These are phyloP conservation scores for Therioaphis trifolii DNA, from an alignment of 2,888 invertebrate genomes.

Conservation along the genomic window DNA sequence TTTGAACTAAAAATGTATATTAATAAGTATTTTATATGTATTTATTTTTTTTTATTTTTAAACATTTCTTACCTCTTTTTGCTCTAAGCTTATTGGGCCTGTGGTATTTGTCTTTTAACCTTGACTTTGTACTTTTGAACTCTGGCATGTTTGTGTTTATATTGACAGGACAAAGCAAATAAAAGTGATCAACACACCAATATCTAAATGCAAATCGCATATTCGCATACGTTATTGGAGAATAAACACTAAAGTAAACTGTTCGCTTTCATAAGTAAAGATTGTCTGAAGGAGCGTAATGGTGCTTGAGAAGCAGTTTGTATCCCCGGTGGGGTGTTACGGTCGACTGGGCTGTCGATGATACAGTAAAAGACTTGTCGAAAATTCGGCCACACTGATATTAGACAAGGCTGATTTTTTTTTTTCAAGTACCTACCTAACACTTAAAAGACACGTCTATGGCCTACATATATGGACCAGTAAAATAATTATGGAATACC, in stretches of 20 bases:
- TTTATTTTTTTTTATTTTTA: too few relatives aligned
- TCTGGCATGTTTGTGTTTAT: conserved; percentile 36
- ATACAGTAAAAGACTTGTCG: conserved; percentile 27
- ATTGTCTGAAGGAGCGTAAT: conserved; percentile 39
- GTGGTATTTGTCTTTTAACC: conserved; percentile 61
- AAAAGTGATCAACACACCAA: conserved; percentile 47
- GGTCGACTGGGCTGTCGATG: conserved; percentile 50
- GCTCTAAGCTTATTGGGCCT: conserved; percentile 54
- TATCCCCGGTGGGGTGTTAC: conserved; percentile 57
- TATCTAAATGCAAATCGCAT: conserved; percentile 51
- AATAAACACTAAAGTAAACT: conserved; percentile 32
- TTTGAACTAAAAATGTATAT: too few relatives aligned
- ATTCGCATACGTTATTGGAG: conserved; percentile 9
- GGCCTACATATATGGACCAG: conserved; percentile 34
- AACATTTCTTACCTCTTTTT: conserved; percentile 48
- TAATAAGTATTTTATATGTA: neutral
- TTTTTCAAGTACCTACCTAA: conserved; percentile 40
- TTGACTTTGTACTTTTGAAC: conserved; percentile 41
- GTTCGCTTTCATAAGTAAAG: conserved; percentile 28
- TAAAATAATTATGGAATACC: neutral
- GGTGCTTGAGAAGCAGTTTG: conserved; percentile 27
- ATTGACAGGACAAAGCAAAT: conserved; percentile 20
- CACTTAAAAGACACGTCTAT: conserved; percentile 19
- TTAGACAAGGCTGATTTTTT: conserved; percentile 55
- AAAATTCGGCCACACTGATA: conserved; percentile 49